Conservation (phyloP, 2,888 invertebrate species). For the Tenthredo amoena region DNA sequence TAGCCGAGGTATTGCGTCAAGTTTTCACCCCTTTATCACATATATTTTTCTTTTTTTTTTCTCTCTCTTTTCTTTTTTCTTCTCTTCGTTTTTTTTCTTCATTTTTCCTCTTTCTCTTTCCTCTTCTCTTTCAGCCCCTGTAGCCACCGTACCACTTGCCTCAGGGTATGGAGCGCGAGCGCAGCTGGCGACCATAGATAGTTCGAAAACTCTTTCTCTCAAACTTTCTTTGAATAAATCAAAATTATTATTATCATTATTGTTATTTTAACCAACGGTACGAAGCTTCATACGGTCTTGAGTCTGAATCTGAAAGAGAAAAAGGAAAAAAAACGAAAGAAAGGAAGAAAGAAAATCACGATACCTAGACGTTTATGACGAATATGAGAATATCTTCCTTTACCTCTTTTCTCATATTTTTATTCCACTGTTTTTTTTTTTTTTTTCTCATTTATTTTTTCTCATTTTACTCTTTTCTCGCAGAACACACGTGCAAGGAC, state of each 20-base stretch:
- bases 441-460: neutral
- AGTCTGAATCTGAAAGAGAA: neutral
- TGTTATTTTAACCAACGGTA: neutral
- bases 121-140: neutral
- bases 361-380: neutral
- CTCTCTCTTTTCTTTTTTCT: neutral
- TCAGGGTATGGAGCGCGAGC: neutral
- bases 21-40: constrained; percentile 53
- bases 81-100: neutral
- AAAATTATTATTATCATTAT: neutral
- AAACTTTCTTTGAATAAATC: constrained; percentile 23
- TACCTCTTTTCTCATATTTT: neutral
- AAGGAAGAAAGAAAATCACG: too few species aligned
- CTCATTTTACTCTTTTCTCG: constrained; percentile 61
- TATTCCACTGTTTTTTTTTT: neutral
- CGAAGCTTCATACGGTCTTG: neutral
- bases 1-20: constrained; percentile 36
- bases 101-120: constrained; percentile 47
- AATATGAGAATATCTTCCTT: neutral
- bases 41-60: constrained; percentile 48
- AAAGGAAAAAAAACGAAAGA: neutral
- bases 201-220: constrained; percentile 22
- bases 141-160: neutral
- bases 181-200: constrained; percentile 6
- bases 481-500: constrained; percentile 94